A percentile compares a stretch with the other conserved stretches of the same genome.
These are phyloP conservation scores for Scolopax bukidnonensis DNA, from an alignment of 2,797 vertebrate genomes.

Conservation along the genomic window DNA sequence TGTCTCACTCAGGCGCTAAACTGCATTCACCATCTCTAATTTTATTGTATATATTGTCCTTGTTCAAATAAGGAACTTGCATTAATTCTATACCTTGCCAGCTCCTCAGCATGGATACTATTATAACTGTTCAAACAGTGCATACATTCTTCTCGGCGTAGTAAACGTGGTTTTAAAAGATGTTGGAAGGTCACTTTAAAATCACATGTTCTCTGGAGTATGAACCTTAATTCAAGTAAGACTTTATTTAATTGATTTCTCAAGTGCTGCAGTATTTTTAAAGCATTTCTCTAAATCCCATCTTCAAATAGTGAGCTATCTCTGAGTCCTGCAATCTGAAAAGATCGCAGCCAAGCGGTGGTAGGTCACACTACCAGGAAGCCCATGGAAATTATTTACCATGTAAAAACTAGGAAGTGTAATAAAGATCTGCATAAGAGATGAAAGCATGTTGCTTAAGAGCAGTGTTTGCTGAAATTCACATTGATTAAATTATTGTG, in stretches of 20 bases:
- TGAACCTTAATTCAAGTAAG: slow-evolving; percentile 35
- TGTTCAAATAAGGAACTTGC: background rate
- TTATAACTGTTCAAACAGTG: background rate
- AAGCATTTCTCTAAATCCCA: slow-evolving; percentile 22
- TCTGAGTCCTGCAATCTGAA: background rate
- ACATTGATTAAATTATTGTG: background rate
- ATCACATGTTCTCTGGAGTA: background rate
- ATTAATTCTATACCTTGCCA: background rate
- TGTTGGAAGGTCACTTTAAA: slow-evolving; percentile 10
- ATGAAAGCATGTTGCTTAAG: background rate
- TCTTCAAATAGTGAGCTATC: slow-evolving; percentile 10
- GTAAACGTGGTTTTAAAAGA: background rate
- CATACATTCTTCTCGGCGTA: background rate
- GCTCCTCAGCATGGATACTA: background rate
- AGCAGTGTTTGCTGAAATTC: slow-evolving; percentile 7
- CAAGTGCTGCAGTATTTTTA: slow-evolving; percentile 42
- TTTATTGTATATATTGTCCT: background rate
- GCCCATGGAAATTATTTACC: background rate
- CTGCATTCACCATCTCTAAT: background rate
- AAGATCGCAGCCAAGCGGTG: background rate
- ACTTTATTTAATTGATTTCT: slow-evolving; percentile 44
- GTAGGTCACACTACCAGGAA: background rate
- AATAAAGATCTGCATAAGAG: background rate
- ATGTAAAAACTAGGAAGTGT: background rate
- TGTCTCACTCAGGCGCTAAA: background rate